These are phyloP conservation scores for Melanchra persicariae DNA, from an alignment of 2,888 invertebrate genomes.

Conservation along the genomic window DNA sequence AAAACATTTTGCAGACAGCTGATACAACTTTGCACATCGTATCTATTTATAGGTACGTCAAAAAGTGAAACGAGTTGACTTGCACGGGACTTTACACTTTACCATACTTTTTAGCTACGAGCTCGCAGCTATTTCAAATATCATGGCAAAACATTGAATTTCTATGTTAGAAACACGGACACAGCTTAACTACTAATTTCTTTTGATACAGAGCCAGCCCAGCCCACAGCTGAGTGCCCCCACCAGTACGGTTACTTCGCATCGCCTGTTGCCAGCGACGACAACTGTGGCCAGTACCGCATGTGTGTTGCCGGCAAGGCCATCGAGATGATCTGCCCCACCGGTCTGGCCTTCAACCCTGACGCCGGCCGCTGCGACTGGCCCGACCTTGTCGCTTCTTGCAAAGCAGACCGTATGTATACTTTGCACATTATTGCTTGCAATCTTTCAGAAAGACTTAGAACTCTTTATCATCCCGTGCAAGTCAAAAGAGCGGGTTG, in stretches of 20 bases:
- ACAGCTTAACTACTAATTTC: background rate
- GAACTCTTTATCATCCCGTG: conserved; percentile 18
- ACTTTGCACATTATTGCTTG: background rate
- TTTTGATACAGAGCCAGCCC: conserved; percentile 90
- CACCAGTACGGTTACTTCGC: conserved; percentile 95
- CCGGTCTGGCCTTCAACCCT: conserved; percentile 94
- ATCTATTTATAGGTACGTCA: no score
- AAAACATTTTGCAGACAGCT: background rate
- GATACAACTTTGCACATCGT: background rate
- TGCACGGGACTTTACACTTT: conserved; percentile 4
- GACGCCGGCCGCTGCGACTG: conserved; percentile 94
- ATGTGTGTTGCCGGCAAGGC: conserved; percentile 93
- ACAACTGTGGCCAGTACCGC: conserved; percentile 93
- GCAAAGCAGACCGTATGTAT: conserved; percentile 89
- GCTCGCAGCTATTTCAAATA: background rate
- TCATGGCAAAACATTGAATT: background rate
- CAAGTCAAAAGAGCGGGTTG: conserved; percentile 2
- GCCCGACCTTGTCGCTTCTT: conserved; percentile 94
- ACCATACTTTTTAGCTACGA: background rate
- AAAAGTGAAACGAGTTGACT: conserved; percentile 3
- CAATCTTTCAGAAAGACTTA: background rate
- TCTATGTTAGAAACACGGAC: no score
- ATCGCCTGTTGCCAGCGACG: conserved; percentile 66
- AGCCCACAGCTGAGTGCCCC: conserved; percentile 93
- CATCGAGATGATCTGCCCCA: conserved; percentile 92